Evolutionary conservation across 2,797 vertebrate species (phyloP), one percentile per base, ranked within the genome.

Genomic region (Danio jaintianensis): DNA sequence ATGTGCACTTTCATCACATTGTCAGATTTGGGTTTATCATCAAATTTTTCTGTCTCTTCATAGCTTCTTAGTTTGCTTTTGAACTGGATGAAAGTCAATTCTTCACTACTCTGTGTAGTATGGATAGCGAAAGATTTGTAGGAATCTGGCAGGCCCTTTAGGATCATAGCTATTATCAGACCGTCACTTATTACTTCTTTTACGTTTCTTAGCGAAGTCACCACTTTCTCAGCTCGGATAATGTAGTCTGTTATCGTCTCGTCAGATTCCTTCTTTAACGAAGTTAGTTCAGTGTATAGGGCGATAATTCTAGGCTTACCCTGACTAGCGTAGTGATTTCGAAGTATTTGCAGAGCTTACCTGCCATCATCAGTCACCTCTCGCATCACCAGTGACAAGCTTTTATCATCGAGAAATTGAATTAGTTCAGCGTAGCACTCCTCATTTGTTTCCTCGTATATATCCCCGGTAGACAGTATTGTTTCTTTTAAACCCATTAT

Each of bases 271-370:
- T 84, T 86, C 42, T 68, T 55, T 22, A 86, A 16, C 0, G 50
- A 83, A 1, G 87, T 89, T 4, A 86, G 53, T 62, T 89, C 77
- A 15, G 83, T 82, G 10, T 84, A 87, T 3, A 86, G 55, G 52
- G 76, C 70, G 4, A 85, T 83, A 10, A 85, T 84, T 71, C 80
- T 74, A 2, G 82, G 78, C 42, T 84, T 83, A 81, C 84, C 84
- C 50, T 80, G 36, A 45, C 87, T 80, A 13, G 83, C 80, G 11
- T 87, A 87, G 36, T 87, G 78, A 8, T 16, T 13, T 1, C 45
- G 13, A 5, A 87, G 50, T 38, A 85, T 88, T 15, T 80, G 7
- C 3, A 88, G 74, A 0, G 83, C 82, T 59, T 80, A 85, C 6
- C 47, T 77, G 13, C 76, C 75, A 13, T 86, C 78, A 64, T 88